Evolutionary conservation across 2,113 vertebrate genomes (phyloP).

Genomic region (Morphnarchus princeps): DNA sequence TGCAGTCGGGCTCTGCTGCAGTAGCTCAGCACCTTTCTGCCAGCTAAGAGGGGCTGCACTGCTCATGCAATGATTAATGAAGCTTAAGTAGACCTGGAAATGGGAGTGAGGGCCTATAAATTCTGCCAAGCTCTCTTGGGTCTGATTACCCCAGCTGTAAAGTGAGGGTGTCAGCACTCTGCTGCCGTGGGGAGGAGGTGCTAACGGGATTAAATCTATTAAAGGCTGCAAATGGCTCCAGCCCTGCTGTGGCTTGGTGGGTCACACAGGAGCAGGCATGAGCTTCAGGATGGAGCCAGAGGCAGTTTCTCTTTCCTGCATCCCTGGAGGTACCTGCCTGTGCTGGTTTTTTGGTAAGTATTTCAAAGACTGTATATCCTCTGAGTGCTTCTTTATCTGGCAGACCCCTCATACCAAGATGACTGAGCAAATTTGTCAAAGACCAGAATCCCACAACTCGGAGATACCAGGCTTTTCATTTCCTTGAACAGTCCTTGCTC

Average conservation of each 20-base stretch:
- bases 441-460: not conserved
- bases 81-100: not conserved
- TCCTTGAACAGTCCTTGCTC: not conserved
- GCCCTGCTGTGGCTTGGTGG: not conserved
- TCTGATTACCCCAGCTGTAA: not conserved
- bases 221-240: not conserved
- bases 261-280: accelerated
- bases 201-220: not conserved
- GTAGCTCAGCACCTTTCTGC: not conserved
- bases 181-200: not conserved
- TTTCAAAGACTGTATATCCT: not conserved
- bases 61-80: not conserved
- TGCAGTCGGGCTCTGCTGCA: not conserved
- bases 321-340: not conserved
- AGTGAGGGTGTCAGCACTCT: too few relatives aligned
- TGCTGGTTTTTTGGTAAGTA: not conserved
- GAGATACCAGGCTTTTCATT: not conserved
- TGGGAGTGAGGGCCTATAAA: not conserved
- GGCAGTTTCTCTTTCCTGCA: not conserved
- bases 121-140: not conserved
- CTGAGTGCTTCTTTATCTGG: not conserved
- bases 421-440: not conserved
- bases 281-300: not conserved
- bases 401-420: not conserved
- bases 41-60: accelerated